A percentile compares a stretch with the other conserved stretches of the same genome.
These are phyloP conservation scores for Epizoanthus fatuus DNA, from an alignment of 92 coral and sea anemone genomes.

Conservation along the genomic window DNA sequence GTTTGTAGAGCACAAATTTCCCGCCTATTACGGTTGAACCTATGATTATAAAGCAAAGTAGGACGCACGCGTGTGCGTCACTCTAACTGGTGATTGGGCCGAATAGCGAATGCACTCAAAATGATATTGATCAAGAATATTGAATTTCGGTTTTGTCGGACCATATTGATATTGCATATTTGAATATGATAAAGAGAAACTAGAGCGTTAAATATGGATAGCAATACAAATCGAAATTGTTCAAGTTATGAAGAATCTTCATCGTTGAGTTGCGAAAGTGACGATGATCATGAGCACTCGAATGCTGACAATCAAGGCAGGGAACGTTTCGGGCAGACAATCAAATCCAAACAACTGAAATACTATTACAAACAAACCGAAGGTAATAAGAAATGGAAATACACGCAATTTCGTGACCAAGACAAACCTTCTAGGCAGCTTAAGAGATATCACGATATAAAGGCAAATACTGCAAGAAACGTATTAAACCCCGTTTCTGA, in stretches of 20 bases:
- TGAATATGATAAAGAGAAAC: neutral
- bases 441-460: conserved; percentile 38
- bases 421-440: conserved; percentile 61
- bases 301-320: neutral
- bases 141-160: no score
- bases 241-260: neutral
- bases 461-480: neutral
- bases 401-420: conserved; percentile 57
- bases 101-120: neutral
- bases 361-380: conserved; percentile 61
- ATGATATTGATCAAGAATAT: no score
- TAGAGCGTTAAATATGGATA: neutral
- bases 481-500: neutral
- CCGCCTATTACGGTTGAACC: neutral
- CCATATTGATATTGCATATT: no score
- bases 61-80: neutral
- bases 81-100: neutral
- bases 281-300: conserved; percentile 1
- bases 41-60: neutral
- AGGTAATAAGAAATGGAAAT: conserved; percentile 47
- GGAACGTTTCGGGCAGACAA: neutral
- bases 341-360: conserved; percentile 53
- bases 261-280: conserved; percentile 14
- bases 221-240: neutral
- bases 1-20: neutral